Base-by-base conservation (phyloP, 2,888 invertebrate genomes). In the Plebejus melissa region DNA sequence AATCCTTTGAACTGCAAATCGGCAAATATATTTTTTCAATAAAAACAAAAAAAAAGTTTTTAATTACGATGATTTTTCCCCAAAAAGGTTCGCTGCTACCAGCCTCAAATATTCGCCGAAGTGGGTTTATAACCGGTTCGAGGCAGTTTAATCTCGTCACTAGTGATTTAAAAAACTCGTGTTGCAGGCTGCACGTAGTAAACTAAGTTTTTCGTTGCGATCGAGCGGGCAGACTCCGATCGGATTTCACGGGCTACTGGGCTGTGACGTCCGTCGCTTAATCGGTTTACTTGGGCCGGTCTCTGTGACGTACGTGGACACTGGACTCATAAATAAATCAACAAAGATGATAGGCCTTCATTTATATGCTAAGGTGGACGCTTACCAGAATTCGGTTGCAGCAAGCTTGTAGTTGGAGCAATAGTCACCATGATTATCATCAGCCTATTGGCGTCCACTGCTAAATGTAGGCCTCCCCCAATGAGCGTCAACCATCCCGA, bases 221-320 rank as follows among this genome's bases (percentile, higher is more conserved):
- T 54, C 50, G 75, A 54, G 69, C 69, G 69, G 36, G 69, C 74
- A 28, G 46, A 41, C 69, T 69, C 69, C 50, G 75, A 75, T 74
- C 74, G 71, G 76, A 77, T 77, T 77, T 76, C 76, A 74, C 72
- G 71, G 74, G 38, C 74, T 74, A n/a, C 76, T 74, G 74, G 76
- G n/a, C 77, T 74, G 71, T 74, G 57, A 74, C 77, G 74, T 76
- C 77, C 71, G 76, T 77, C 77, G 75, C 7, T 72, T 78, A 77
- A 76, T 78, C 74, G 74, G 77, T 76, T 77, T 70, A 70, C 70
- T 70, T 70, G 70, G 41, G 41, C 41, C 41, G 41, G 32, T 32
- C 65, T 65, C 65, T 65, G 38, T 70, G 70, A 70, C 70, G 70
- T 38, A 70, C 41, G n/a, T 70, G n/a, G 9, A 70, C 38, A 32